Conservation (phyloP, 2,888 invertebrate species). For the Entomobrya proxima region DNA sequence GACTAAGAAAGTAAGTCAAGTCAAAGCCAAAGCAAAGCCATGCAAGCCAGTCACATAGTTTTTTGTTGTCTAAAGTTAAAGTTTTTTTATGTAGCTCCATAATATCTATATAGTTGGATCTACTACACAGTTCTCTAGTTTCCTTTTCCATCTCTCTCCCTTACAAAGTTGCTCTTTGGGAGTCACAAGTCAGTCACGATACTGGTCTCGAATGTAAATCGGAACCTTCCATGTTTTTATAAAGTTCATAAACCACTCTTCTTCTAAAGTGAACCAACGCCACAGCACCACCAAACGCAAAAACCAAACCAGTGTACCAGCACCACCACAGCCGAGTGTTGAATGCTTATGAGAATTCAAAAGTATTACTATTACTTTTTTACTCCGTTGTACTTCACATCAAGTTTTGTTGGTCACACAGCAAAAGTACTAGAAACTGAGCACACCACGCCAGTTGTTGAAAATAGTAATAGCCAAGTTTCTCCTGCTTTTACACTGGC, state of each 20-base stretch:
- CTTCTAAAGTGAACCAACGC: not conserved
- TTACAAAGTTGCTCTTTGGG: constrained; percentile 63
- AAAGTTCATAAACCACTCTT: constrained; percentile 67
- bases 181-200: constrained; percentile 69
- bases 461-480: constrained; percentile 13
- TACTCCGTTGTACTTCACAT: constrained; percentile 10
- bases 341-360: constrained; percentile 67
- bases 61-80: constrained; percentile 14
- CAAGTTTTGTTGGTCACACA: constrained; percentile 34
- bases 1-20: constrained; percentile 28
- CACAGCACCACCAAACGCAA: too few relatives aligned
- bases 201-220: constrained; percentile 69
- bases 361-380: constrained; percentile 40
- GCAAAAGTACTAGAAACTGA: constrained; percentile 7
- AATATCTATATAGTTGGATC: not conserved
- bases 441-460: constrained; percentile 25
- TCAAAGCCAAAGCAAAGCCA: constrained; percentile 7
- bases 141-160: not conserved
- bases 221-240: constrained; percentile 64
- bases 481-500: not conserved
- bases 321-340: constrained; percentile 56
- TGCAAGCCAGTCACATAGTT: constrained; percentile 24
- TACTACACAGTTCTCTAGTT: not conserved
- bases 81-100: not conserved
- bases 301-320: not conserved